Percentiles rank a stretch among this genome's conserved stretches.
Evolutionary conservation across 2,797 vertebrate genomes (phyloP).

Genomic region (Anabas testudineus): DNA sequence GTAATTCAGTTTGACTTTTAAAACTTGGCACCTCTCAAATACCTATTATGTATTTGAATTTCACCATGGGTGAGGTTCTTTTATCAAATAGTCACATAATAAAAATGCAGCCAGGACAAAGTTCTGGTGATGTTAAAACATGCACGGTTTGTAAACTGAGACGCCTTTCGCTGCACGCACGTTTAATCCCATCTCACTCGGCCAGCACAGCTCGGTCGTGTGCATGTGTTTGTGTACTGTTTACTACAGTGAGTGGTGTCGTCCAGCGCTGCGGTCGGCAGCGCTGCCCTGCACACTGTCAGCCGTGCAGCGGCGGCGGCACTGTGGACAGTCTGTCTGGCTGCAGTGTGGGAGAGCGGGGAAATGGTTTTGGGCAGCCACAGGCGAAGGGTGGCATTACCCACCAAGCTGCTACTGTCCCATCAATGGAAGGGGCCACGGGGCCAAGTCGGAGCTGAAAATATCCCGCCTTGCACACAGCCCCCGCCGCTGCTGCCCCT

Average conservation of each 20-base stretch:
- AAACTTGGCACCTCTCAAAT: background rate
- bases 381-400: slow-evolving; percentile 75
- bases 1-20: background rate
- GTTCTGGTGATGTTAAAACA: slow-evolving; percentile 6
- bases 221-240: slow-evolving; percentile 29
- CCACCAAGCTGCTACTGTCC: slow-evolving; percentile 57
- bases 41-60: too few relatives aligned
- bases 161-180: slow-evolving; percentile 9
- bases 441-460: slow-evolving; percentile 48
- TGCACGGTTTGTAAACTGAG: slow-evolving; percentile 18
- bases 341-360: slow-evolving; percentile 69
- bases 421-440: slow-evolving; percentile 50
- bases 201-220: background rate
- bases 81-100: background rate
- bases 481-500: slow-evolving; percentile 42
- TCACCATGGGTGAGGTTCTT: background rate
- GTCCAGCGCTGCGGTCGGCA: slow-evolving; percentile 58
- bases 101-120: background rate
- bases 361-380: slow-evolving; percentile 54
- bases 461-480: slow-evolving; percentile 62
- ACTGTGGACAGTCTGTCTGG: slow-evolving; percentile 75
- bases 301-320: slow-evolving; percentile 51
- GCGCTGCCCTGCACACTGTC: slow-evolving; percentile 61
- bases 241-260: slow-evolving; percentile 54
- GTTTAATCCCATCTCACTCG: slow-evolving; percentile 2